Percentiles rank a stretch among this genome's conserved stretches.
These are phyloP conservation scores for Agrochola lota DNA, from an alignment of 2,888 invertebrate genomes.

Conservation along the genomic window DNA sequence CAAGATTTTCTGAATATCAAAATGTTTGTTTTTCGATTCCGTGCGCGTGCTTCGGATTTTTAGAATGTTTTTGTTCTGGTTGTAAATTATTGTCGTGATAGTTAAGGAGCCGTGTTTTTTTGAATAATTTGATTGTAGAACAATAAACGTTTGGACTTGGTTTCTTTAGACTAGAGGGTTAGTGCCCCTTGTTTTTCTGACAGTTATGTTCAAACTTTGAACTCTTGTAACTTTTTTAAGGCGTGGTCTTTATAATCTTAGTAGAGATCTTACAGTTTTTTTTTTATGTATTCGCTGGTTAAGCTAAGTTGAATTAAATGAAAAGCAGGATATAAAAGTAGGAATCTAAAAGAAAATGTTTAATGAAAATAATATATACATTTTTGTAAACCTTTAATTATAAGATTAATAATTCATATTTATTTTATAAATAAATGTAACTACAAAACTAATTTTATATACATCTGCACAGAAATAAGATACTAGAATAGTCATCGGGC, in stretches of 20 bases:
- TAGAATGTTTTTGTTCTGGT: constrained; percentile 71
- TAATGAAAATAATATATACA: background rate
- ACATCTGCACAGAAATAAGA: background rate
- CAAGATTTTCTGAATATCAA: constrained; percentile 84
- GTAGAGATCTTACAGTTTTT: background rate
- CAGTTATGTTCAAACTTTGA: background rate
- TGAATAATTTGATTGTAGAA: constrained; percentile 32
- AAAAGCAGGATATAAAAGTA: background rate
- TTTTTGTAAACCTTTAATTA: background rate
- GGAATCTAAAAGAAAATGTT: background rate
- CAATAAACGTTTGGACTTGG: constrained; percentile 24
- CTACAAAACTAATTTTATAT: background rate
- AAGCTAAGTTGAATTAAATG: background rate
- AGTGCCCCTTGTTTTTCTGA: constrained; percentile 19
- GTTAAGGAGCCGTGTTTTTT: constrained; percentile 63
- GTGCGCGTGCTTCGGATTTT: constrained; percentile 76
- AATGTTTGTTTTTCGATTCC: constrained; percentile 78
- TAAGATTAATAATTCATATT: background rate
- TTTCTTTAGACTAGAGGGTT: constrained; percentile 12
- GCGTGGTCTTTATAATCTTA: background rate
- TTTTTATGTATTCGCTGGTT: background rate
- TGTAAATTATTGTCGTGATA: constrained; percentile 73
- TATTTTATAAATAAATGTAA: background rate
- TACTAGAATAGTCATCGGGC: no score
- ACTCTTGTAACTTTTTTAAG: background rate